Conservation (phyloP, 1,140 invertebrate genomes). For the Zaprionus lachaisei region DNA sequence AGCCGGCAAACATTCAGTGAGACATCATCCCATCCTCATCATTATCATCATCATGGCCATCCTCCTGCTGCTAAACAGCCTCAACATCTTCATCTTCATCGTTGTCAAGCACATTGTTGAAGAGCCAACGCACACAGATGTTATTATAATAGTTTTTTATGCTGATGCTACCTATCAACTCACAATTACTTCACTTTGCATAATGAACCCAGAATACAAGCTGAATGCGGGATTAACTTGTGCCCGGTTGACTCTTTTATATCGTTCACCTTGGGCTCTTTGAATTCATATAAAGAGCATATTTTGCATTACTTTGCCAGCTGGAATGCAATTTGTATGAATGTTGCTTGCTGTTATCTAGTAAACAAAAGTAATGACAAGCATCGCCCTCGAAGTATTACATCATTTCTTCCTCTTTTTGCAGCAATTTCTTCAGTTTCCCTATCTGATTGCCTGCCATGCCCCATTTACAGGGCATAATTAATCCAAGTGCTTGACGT, state of each 20-base stretch:
- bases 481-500: conserved; percentile 34
- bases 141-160: conserved; percentile 51
- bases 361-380: too few relatives aligned
- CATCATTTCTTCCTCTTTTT: not conserved
- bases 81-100: conserved; percentile 9
- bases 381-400: not conserved
- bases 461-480: not conserved
- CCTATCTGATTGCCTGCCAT: not conserved
- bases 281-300: not conserved
- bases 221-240: conserved; percentile 8
- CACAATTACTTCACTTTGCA: conserved; percentile 75
- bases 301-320: not conserved
- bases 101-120: conserved; percentile 14
- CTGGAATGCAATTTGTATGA: not conserved
- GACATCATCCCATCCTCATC: conserved; percentile 40
- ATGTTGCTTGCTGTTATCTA: too few relatives aligned
- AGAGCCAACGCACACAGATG: not conserved
- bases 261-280: not conserved
- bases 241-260: not conserved
- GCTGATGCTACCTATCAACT: conserved; percentile 64
- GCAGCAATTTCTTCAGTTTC: not conserved
- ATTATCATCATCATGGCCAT: conserved; percentile 25
- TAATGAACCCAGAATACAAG: conserved; percentile 52
- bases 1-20: conserved; percentile 36
- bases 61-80: not conserved